phyloP scores from a whole-genome alignment of 2,797 vertebrate species.

The Sebastiscus albofasciatus region DNA sequence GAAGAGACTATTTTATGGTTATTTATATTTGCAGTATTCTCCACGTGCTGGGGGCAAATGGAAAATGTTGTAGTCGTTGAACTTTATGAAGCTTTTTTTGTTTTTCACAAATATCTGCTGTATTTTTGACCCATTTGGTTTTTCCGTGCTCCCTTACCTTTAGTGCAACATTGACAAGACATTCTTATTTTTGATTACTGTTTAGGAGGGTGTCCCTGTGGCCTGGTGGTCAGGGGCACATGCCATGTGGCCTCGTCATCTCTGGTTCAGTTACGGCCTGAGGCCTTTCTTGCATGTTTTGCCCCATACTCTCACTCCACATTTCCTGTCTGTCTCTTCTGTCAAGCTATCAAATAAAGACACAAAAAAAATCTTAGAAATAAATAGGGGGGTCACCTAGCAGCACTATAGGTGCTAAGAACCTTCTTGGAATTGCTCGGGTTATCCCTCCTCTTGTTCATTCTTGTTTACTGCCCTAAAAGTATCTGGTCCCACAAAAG shows the following conservation, averaged over 20 bases:
- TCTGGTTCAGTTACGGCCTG: not conserved
- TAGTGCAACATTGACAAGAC: not conserved
- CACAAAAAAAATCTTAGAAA: not conserved
- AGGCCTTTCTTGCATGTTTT: not conserved
- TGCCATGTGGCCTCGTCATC: not conserved
- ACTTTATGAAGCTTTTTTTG: not conserved
- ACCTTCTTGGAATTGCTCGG: not conserved
- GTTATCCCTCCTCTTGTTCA: not conserved
- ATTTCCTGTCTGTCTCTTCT: not conserved
- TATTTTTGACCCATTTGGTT: too few species aligned
- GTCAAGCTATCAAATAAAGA: not conserved
- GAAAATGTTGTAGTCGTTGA: not conserved
- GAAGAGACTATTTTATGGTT: too few species aligned
- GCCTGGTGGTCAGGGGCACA: not conserved
- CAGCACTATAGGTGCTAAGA: not conserved
- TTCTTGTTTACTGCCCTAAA: too few species aligned
- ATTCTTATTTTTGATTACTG: not conserved
- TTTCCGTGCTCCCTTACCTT: not conserved
- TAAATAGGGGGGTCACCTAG: too few species aligned
- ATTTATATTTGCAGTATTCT: not conserved
- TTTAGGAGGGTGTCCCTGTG: not conserved
- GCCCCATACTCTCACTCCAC: not conserved
- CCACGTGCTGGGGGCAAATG: not conserved
- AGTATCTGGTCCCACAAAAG: too few species aligned
- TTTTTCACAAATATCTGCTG: not conserved